Percentiles rank a stretch among this genome's conserved stretches.
phyloP scores from a whole-genome alignment of 2,113 vertebrate species.

The Lagopus leucura region DNA sequence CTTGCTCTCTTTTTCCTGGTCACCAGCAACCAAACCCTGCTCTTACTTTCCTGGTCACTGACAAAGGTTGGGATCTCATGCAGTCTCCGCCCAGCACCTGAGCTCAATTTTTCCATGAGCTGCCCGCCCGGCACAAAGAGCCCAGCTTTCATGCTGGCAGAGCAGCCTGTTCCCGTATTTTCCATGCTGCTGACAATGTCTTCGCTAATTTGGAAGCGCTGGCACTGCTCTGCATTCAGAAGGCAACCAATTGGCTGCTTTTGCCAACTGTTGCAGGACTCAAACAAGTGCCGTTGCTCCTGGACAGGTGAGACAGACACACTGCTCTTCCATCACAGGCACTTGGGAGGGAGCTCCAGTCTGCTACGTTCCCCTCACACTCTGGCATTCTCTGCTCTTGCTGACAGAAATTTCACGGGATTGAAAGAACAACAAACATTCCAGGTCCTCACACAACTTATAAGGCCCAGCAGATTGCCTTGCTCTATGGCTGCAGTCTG shows the following conservation, averaged over 20 bases:
- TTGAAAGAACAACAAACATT: neutral
- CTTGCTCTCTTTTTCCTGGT: neutral
- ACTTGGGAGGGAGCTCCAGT: neutral
- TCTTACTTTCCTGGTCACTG: neutral
- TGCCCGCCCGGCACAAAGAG: neutral
- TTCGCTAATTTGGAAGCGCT: neutral
- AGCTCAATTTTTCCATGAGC: constrained; percentile 17
- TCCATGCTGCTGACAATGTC: neutral
- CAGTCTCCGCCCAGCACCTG: neutral
- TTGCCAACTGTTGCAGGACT: neutral
- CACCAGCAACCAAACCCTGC: neutral
- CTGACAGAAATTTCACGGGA: neutral
- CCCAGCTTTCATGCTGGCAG: neutral
- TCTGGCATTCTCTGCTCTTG: neutral
- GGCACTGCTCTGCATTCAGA: neutral
- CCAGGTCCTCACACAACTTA: neutral
- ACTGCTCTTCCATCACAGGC: neutral
- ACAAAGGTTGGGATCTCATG: neutral
- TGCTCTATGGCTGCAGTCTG: neutral
- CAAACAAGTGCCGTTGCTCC: neutral
- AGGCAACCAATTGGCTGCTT: neutral
- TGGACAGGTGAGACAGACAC: neutral
- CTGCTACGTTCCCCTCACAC: neutral
- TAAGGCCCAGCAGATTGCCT: neutral
- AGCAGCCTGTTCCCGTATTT: neutral